Base-by-base conservation (phyloP, 2,797 vertebrate species). In the Lates japonicus region DNA sequence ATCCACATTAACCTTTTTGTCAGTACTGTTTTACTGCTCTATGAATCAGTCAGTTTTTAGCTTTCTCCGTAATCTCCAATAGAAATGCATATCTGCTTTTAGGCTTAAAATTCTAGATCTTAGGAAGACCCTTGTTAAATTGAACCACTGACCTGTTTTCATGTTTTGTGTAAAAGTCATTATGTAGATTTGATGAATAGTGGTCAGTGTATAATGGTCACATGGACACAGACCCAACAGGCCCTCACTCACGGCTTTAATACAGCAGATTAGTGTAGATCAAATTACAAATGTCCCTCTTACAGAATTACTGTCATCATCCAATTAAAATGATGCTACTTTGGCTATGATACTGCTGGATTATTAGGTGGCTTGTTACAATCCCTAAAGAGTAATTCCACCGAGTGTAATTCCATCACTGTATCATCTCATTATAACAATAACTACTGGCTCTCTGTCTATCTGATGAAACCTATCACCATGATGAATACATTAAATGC, bases 201-300 rank as follows among this genome's bases (percentile, higher is more conserved):
- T 78, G 37, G 60, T 54, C 22, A 71, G 19, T 66, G 63, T 37
- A 51, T 51, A 67, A 78, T 41, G 8, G 61, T 25, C 44, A 79
- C 33, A 76, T 37, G 7, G 64, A 14, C 29, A 79, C 20, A 37
- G 35, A 41, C 64, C 25, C 10, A 55, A 58, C 57, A 75, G 31
- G 68, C 29, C 60, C 13, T 74, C 3, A 48, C n/a, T 71, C 1
- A 37, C 33, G 25, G 29, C 29, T 83, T 7, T 51, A 84, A 19
- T 73, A 70, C 52, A 64, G 63, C 25, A 84, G 84, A 87, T 88
- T 76, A 87, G 33, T 60, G 68, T 22, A 66, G 63, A 87, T 84
- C 58, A 77, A 70, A 84, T 82, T 81, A 76, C 22, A 81, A 62
- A 79, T 70, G 31, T 48, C 37, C 62, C 49, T 70, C 65, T 44